Evolutionary conservation across 1,140 invertebrate species (phyloP).

Genomic region (Sweltsa coloradensis): DNA sequence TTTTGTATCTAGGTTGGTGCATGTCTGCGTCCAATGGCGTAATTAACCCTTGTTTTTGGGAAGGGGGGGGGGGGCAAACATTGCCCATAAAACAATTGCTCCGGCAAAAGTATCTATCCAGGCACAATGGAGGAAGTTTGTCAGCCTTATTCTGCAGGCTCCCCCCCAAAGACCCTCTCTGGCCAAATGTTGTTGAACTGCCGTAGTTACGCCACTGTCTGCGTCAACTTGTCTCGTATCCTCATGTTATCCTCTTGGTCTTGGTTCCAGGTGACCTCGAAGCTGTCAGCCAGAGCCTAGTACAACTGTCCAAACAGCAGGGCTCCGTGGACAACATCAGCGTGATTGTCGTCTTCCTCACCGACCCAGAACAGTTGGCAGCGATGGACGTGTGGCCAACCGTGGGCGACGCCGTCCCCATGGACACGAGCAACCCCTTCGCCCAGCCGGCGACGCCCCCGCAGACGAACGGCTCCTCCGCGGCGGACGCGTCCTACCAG

Average conservation of each 20-base stretch:
- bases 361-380: slow-evolving; percentile 35
- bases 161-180: too few relatives aligned
- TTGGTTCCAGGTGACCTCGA: slow-evolving; percentile 48
- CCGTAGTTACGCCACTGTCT: too few relatives aligned
- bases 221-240: too few relatives aligned
- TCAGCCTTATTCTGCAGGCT: too few relatives aligned
- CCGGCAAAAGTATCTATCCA: too few relatives aligned
- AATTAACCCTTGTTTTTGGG: too few relatives aligned
- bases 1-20: too few relatives aligned
- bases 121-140: too few relatives aligned
- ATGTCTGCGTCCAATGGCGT: too few relatives aligned
- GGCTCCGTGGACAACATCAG: slow-evolving; percentile 80
- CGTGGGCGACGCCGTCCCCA: slow-evolving; percentile 9
- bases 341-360: slow-evolving; percentile 75
- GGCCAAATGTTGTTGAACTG: too few relatives aligned
- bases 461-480: background rate
- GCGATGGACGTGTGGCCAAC: slow-evolving; percentile 5
- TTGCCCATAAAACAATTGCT: too few relatives aligned
- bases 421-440: slow-evolving; percentile 2
- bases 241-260: slow-evolving; percentile 6
- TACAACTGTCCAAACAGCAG: slow-evolving; percentile 55
- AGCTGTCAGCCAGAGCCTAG: slow-evolving; percentile 50
- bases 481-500: slow-evolving; percentile 12
- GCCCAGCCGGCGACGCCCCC: background rate
- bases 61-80: too few relatives aligned